phyloP scores from a whole-genome alignment of 2,113 vertebrate genomes.

The Stercorarius parasiticus region DNA sequence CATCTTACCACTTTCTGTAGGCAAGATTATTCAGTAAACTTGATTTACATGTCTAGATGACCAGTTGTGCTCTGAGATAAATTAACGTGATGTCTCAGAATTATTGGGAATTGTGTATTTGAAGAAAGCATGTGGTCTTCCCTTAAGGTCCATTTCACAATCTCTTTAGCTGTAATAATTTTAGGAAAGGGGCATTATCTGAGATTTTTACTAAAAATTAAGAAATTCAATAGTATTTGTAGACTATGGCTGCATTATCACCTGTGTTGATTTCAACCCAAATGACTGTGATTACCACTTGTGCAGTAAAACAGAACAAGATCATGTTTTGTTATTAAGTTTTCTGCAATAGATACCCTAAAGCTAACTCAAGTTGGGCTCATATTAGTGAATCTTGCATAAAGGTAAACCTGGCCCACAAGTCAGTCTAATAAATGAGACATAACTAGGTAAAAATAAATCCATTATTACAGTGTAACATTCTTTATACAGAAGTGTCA shows the following conservation, averaged over 20 bases:
- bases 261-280: background rate
- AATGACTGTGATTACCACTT: background rate
- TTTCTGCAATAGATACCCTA: background rate
- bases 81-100: background rate
- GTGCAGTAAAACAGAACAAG: background rate
- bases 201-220: background rate
- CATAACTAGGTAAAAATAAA: background rate
- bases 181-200: background rate
- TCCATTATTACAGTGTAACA: slow-evolving; percentile 55
- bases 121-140: background rate
- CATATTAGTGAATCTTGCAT: background rate
- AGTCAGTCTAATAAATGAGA: background rate
- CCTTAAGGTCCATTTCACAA: background rate
- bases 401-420: background rate
- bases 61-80: background rate
- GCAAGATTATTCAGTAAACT: background rate
- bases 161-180: background rate
- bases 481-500: slow-evolving; percentile 45
- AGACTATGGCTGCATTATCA: background rate
- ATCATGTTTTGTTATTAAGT: background rate
- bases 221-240: background rate
- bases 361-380: background rate
- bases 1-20: background rate
- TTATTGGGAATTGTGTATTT: background rate
- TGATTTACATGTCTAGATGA: background rate